Percentiles rank a stretch among this genome's conserved stretches.
phyloP scores from a whole-genome alignment of 2,797 vertebrate species.

The Alectoris magna region DNA sequence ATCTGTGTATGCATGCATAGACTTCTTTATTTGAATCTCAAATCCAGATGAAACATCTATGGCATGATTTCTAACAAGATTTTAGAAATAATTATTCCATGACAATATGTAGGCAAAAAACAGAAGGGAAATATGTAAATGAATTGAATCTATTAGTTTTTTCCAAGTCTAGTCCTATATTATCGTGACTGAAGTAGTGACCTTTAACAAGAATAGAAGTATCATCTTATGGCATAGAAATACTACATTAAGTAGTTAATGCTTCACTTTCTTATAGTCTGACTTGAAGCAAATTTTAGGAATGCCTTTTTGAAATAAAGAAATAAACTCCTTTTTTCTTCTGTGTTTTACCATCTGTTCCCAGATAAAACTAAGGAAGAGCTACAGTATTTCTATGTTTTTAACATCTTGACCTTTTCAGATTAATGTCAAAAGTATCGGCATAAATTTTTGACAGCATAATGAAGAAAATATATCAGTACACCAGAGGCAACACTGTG shows the following conservation, averaged over 20 bases:
- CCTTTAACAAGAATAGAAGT: neutral
- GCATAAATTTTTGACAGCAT: slow-evolving; percentile 21
- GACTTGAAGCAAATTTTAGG: neutral
- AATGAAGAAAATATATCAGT: neutral
- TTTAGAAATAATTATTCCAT: neutral
- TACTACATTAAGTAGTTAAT: neutral
- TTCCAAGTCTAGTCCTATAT: neutral
- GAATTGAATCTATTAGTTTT: neutral
- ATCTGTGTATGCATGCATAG: neutral
- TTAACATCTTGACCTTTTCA: slow-evolving; percentile 36
- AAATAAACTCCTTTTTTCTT: neutral
- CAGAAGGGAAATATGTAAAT: neutral
- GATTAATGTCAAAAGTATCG: slow-evolving; percentile 39
- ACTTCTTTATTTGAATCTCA: neutral
- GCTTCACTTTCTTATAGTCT: neutral
- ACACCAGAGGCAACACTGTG: neutral
- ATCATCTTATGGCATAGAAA: neutral
- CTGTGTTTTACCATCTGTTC: slow-evolving; percentile 26
- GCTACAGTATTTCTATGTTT: slow-evolving; percentile 20
- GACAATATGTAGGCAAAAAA: neutral
- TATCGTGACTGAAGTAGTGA: neutral
- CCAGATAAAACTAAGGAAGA: neutral
- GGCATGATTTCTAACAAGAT: neutral
- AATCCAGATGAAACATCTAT: neutral
- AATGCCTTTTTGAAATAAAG: neutral